Evolutionary conservation across 2,888 invertebrate species (phyloP), one percentile per base, ranked within the genome.

Genomic region (Malacosoma neustria): DNA sequence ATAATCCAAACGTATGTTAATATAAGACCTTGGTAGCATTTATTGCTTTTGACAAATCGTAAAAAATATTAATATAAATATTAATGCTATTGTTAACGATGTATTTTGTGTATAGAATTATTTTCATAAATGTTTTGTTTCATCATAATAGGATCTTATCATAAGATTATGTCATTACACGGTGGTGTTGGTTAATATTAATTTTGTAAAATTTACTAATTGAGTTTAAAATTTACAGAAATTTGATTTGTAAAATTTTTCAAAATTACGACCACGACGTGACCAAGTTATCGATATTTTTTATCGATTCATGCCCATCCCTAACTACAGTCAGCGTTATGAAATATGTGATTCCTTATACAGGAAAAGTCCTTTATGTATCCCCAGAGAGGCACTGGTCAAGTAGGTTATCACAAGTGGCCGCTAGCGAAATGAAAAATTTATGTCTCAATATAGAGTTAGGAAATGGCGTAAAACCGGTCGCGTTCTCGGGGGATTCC

Each of bases 281-380:
- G n/a, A n/a, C n/a, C n/a, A n/a, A n/a, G n/a, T 4, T 45, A 35
- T 47, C 46, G 47, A 51, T 40, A 33, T 14, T 33, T 7, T 35
- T 12, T 32, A 13, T 12, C 29, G 14, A 2, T 22, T 22, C 3
- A 11, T 2, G 14, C 32, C 54, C 68, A 51, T 40, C 74, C 15
- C 73, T 72, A 66, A 4, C 15, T 36, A 36, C 32, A 43, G 46
- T 48, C 53, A 52, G 59, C 65, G 62, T 77, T 84, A 85, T 84
- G 85, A 84, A 84, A 81, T 84, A 85, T 84, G 80, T 75, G 85
- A 82, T 82, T 82, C 80, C 81, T 85, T 82, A 82, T 75, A 81
- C 73, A 71, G 59, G 72, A 72, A 79, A 80, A 80, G 84, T 85
- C 84, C 72, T 85, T 84, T 85, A 85, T 85, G 84, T 62, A 80